These are phyloP conservation scores for Macaria liturata DNA, from an alignment of 2,888 invertebrate species.

Conservation along the genomic window DNA sequence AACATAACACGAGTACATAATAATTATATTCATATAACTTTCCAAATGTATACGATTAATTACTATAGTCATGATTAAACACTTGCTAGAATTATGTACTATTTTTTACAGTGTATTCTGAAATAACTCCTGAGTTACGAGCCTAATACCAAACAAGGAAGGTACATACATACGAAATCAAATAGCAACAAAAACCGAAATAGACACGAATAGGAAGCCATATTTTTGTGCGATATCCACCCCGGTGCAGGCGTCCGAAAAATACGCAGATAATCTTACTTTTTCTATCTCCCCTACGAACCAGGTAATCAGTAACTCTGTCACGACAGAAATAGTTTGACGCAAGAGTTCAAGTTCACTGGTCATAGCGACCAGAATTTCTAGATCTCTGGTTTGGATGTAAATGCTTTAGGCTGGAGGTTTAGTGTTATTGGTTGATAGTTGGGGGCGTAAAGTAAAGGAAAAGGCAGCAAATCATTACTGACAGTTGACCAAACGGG, in stretches of 20 bases:
- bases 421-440: constrained; percentile 43
- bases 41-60: too few relatives aligned
- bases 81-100: too few relatives aligned
- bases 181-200: constrained; percentile 43
- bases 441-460: constrained; percentile 69
- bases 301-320: constrained; percentile 41
- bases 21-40: too few relatives aligned
- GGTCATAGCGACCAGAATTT: constrained; percentile 37
- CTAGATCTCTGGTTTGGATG: constrained; percentile 24
- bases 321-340: constrained; percentile 3
- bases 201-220: constrained; percentile 79
- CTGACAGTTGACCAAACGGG: constrained; percentile 83
- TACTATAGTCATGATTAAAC: too few relatives aligned
- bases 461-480: constrained; percentile 81
- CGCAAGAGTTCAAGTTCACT: constrained; percentile 9
- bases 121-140: too few relatives aligned
- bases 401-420: constrained; percentile 31
- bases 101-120: too few relatives aligned
- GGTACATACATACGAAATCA: constrained; percentile 20
- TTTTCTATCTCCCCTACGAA: constrained; percentile 69
- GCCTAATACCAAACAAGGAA: too few relatives aligned
- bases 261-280: constrained; percentile 80
- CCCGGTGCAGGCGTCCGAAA: constrained; percentile 76
- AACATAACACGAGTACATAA: too few relatives aligned
- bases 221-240: constrained; percentile 77